Evolutionary conservation across 35 echinoderm and acorn worm species (phyloP), one percentile per base, ranked within the genome.

Genomic region (Patiria miniata): DNA sequence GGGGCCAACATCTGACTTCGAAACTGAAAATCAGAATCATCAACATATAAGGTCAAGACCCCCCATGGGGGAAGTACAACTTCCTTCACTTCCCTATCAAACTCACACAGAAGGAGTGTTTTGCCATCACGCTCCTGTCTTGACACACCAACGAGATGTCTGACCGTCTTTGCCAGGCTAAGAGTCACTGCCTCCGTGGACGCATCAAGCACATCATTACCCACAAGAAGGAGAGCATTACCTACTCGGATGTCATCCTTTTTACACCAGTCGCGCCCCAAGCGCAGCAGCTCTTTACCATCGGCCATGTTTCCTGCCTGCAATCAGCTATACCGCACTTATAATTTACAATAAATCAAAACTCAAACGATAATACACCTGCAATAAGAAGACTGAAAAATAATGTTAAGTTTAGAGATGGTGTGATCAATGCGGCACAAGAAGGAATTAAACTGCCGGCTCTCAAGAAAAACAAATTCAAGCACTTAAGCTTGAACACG

Each of bases 241-340:
- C 32, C 81, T 29, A 59, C 23, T 22, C 39, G 39, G 34, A 83
- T 83, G 14, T 83, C 81, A 18, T 83, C 81, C 34, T 83, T 83
- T n/a, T 58, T 83, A 83, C 81, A 83, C 29, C 40, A 83, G 28
- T 44, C 81, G 12, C 42, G 42, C 4, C 42, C 4, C 12, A 47
- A 47, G 42, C 42, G 42, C 42, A 47, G 12, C 42, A 47, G 42
- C 4, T 47, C 4, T 47, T 47, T 47, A 47, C 42, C 42, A 47
- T 47, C 42, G 12, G 42, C 42, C 42, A 47, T 47, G 42, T n/a
- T 47, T 47, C 42, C 42, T 47, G 42, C 42, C 4, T 47, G 42
- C 12, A 12, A 47, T 6, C 4, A 12, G 12, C 42, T 47, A 6
- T 6, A 4, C 4, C 12, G 42, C 12, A 47, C 42, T 47, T 47